Evolutionary conservation across 2,888 invertebrate genomes (phyloP).

Genomic region (Dascillus cervinus): DNA sequence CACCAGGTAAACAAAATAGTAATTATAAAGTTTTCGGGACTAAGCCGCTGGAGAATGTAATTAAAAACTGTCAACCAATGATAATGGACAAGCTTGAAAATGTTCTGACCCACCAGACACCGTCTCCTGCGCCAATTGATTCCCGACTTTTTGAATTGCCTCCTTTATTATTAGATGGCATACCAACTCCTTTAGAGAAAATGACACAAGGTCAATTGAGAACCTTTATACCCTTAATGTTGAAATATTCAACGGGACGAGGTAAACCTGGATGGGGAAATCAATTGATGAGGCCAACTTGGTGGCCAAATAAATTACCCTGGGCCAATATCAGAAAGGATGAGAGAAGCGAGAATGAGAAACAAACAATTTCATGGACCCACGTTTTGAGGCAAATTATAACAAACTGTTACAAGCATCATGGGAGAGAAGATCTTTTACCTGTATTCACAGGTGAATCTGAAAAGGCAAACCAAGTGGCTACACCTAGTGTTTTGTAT

Average conservation of each 20-base stretch:
- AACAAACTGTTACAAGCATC: too few relatives aligned
- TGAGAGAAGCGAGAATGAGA: constrained; percentile 83
- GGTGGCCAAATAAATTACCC: constrained; percentile 93
- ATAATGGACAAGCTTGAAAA: constrained; percentile 93
- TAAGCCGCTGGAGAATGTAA: constrained; percentile 92
- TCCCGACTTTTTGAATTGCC: constrained; percentile 87
- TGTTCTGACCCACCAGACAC: constrained; percentile 89
- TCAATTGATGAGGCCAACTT: constrained; percentile 81
- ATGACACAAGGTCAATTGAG: constrained; percentile 91
- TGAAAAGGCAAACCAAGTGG: too few relatives aligned
- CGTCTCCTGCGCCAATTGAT: constrained; percentile 80
- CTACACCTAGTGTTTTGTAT: constrained; percentile 85
- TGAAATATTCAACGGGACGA: constrained; percentile 87
- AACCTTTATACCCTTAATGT: too few relatives aligned
- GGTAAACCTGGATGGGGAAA: constrained; percentile 94
- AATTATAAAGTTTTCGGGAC: constrained; percentile 96
- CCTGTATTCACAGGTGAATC: too few relatives aligned
- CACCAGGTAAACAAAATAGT: constrained; percentile 91
- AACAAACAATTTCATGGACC: constrained; percentile 93
- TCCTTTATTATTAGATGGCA: constrained; percentile 86
- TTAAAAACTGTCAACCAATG: constrained; percentile 79
- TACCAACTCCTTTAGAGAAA: constrained; percentile 91
- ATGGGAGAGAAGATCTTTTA: too few relatives aligned
- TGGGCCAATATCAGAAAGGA: constrained; percentile 96
- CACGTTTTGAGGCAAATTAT: constrained; percentile 83